These are phyloP conservation scores for Sebastes dallii DNA, from an alignment of 2,797 vertebrate species.

Conservation along the genomic window DNA sequence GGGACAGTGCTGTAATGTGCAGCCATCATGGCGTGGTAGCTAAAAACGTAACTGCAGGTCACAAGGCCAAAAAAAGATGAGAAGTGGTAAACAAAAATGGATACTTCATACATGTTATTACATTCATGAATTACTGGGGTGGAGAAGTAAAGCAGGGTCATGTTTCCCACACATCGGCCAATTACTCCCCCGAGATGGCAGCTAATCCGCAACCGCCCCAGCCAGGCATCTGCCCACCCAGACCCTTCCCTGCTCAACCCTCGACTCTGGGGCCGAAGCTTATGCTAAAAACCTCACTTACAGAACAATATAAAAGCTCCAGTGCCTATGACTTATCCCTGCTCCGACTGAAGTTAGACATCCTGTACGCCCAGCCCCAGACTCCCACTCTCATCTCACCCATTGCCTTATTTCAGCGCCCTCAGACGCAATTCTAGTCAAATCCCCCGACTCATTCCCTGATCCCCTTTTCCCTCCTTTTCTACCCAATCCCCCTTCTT, in stretches of 20 bases:
- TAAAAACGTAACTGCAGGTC: conserved; percentile 8
- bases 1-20: background rate
- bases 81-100: background rate
- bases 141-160: conserved; percentile 75
- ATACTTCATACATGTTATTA: conserved; percentile 3
- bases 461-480: conserved; percentile 65
- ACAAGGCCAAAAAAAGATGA: background rate
- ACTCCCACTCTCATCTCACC: conserved; percentile 57
- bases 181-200: conserved; percentile 79
- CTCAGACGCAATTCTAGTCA: conserved; percentile 48
- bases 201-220: conserved; percentile 79
- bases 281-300: conserved; percentile 59
- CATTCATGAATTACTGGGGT: background rate
- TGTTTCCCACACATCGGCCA: conserved; percentile 85
- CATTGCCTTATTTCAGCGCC: conserved; percentile 55
- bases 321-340: conserved; percentile 56
- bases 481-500: conserved; percentile 79
- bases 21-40: background rate
- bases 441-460: conserved; percentile 67
- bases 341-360: conserved; percentile 38
- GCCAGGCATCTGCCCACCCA: conserved; percentile 67
- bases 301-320: conserved; percentile 52
- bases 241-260: conserved; percentile 39
- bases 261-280: conserved; percentile 23
- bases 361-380: conserved; percentile 40